Percentiles rank a stretch among this genome's conserved stretches.
phyloP scores from a whole-genome alignment of 1,140 invertebrate species.

The Drosophila setifemur region DNA sequence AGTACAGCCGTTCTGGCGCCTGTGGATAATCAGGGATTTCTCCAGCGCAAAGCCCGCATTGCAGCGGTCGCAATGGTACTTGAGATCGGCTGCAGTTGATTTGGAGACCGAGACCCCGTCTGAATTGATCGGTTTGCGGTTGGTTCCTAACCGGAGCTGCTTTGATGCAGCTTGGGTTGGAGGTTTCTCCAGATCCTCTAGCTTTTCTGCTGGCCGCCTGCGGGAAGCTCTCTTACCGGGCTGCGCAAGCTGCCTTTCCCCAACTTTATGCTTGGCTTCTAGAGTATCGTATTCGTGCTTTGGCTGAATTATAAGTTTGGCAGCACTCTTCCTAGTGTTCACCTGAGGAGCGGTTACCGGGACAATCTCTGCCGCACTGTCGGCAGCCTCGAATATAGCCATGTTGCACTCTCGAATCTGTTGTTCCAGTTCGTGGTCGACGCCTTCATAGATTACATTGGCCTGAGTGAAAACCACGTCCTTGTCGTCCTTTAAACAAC shows the following conservation, averaged over 20 bases:
- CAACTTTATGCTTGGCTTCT: background rate
- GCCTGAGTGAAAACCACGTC: constrained; percentile 45
- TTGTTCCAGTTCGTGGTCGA: constrained; percentile 17
- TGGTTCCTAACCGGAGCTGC: background rate
- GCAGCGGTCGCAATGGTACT: constrained; percentile 70
- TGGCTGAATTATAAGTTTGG: constrained; percentile 32
- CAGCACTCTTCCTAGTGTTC: constrained; percentile 40
- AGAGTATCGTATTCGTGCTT: background rate
- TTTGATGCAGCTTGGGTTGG: background rate
- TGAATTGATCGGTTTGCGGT: background rate
- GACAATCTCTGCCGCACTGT: constrained; percentile 36
- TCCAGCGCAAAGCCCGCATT: constrained; percentile 72
- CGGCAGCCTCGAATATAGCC: constrained; percentile 42
- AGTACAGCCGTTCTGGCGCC: constrained; percentile 64
- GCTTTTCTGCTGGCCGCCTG: constrained; percentile 16
- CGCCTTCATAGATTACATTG: constrained; percentile 15
- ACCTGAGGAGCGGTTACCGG: constrained; percentile 7
- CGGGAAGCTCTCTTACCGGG: constrained; percentile 28
- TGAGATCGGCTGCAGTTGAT: constrained; percentile 22
- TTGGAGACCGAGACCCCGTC: background rate
- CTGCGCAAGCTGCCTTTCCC: background rate
- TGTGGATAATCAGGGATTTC: constrained; percentile 62
- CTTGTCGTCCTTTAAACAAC: constrained; percentile 45
- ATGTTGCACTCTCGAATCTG: constrained; percentile 29
- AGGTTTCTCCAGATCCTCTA: background rate